Evolutionary conservation across 2,113 vertebrate genomes (phyloP).

Genomic region (Procavia capensis): DNA sequence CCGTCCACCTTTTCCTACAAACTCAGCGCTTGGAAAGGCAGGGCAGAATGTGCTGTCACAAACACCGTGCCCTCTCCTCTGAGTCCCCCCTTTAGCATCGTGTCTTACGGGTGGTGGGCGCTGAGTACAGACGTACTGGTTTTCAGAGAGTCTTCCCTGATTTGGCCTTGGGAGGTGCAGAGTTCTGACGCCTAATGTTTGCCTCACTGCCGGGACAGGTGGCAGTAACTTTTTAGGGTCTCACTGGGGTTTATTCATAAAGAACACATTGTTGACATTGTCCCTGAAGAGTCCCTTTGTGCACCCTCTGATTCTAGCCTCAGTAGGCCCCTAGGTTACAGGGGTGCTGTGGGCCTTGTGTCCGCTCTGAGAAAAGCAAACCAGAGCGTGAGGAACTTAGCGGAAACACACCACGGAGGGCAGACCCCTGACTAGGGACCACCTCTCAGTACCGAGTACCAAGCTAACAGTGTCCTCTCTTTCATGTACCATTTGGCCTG

Average conservation of each 20-base stretch:
- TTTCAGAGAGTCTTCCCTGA: neutral
- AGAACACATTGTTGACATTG: neutral
- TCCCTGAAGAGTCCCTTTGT: neutral
- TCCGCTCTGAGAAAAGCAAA: neutral
- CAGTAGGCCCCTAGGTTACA: neutral
- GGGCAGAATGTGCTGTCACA: neutral
- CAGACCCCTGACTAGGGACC: neutral
- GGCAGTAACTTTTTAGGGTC: neutral
- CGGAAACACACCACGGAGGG: neutral
- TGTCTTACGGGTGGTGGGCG: neutral
- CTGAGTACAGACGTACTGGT: neutral
- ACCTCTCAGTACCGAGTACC: neutral
- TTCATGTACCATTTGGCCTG: neutral
- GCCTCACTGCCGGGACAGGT: neutral
- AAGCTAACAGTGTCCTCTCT: neutral
- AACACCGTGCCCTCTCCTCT: neutral
- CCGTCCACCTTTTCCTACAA: neutral
- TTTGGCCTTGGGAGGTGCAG: neutral
- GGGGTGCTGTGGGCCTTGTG: neutral
- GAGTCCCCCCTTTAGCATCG: neutral
- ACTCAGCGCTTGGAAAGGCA: neutral
- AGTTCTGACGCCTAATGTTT: neutral
- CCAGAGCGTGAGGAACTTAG: neutral
- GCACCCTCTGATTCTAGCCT: neutral
- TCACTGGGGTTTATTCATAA: slow-evolving; percentile 23